Conservation (phyloP, 2,113 vertebrate genomes). For the Helogale parvula region DNA sequence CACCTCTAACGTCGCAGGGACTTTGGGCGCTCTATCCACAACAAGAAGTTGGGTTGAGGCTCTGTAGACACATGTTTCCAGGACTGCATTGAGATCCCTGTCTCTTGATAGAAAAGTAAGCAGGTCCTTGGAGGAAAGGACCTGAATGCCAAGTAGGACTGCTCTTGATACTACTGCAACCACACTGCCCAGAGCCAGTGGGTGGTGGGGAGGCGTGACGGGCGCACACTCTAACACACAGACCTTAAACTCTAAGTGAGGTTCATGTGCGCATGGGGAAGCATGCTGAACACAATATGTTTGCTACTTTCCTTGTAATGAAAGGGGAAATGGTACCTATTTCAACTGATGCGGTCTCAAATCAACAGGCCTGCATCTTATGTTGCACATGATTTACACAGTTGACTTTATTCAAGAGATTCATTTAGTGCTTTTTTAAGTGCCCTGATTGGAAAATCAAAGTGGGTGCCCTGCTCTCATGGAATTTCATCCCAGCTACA, state of each 20-base stretch:
- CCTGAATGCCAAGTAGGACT: not conserved
- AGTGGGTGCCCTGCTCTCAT: fast-evolving
- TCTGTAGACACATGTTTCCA: not conserved
- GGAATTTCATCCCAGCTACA: not conserved
- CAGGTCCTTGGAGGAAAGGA: not conserved
- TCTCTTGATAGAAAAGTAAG: not conserved
- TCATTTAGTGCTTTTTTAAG: not conserved
- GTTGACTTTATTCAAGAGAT: not conserved
- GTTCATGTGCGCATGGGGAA: not conserved
- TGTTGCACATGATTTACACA: not conserved
- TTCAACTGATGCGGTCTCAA: fast-evolving
- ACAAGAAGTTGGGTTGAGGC: fast-evolving
- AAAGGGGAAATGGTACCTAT: not conserved
- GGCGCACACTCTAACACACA: not conserved
- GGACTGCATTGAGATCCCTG: not conserved
- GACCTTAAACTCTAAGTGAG: not conserved
- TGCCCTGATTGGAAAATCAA: not conserved
- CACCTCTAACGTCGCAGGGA: fast-evolving
- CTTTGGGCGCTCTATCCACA: not conserved
- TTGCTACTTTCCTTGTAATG: not conserved
- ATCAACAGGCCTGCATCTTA: no score
- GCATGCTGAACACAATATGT: not conserved
- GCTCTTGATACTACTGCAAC: not conserved
- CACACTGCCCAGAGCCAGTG: not conserved
- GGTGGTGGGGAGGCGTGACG: not conserved